A percentile compares a stretch with the other conserved stretches of the same genome.
phyloP scores from a whole-genome alignment of 2,113 vertebrate genomes.

The Cygnus buccinator region DNA sequence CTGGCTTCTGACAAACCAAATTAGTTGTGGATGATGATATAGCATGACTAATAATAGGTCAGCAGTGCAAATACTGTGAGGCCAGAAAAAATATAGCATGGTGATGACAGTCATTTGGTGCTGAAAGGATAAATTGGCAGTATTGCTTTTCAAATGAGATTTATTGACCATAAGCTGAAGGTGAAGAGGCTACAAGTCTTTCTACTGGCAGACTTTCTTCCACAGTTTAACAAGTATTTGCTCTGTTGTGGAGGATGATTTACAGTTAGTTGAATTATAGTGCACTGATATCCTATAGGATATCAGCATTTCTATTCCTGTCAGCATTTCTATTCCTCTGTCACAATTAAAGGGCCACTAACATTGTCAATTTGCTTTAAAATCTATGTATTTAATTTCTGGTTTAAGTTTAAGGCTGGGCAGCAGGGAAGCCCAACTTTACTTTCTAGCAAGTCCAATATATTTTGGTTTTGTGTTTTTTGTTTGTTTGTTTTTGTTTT shows the following conservation, averaged over 20 bases:
- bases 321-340: not conserved
- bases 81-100: not conserved
- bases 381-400: not conserved
- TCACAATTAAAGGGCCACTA: not conserved
- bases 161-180: not conserved
- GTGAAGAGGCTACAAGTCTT: not conserved
- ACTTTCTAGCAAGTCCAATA: not conserved
- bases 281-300: no score
- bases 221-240: not conserved
- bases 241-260: not conserved
- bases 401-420: not conserved
- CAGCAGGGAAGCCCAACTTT: not conserved
- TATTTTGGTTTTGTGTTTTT: not conserved
- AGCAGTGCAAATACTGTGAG: conserved; percentile 1
- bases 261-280: not conserved
- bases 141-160: not conserved
- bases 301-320: not conserved
- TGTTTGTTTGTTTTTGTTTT: no score
- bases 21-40: not conserved
- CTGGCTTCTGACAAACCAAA: not conserved
- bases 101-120: not conserved
- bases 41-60: conserved; percentile 1
- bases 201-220: not conserved
- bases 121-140: not conserved
- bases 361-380: not conserved